Evolutionary conservation across 1,140 invertebrate genomes (phyloP), one percentile per base, ranked within the genome.

Genomic region (Lineus longissimus): DNA sequence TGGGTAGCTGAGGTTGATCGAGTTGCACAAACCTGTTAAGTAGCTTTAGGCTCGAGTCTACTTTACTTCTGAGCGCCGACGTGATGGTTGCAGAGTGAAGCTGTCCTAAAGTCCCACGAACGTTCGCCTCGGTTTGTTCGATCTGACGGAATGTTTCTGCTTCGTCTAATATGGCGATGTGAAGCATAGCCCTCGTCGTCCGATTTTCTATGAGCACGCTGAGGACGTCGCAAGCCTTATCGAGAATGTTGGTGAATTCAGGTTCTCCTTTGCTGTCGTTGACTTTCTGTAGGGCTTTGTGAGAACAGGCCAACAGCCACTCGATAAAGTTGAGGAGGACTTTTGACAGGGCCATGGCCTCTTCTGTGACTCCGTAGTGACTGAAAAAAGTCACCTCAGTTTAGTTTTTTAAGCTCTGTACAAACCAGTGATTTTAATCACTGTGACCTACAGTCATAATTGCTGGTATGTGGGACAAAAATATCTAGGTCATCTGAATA

Each of bases 151-250:
- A 76, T 9, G 69, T 72, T 41, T 77, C 75, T 55, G 69, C 64
- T 64, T 81, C 81, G 63, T 84, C 83, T 33, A 75, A 66, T 64
- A 76, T 79, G 0, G 81, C 82, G 45, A 84, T 75, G 67, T 81
- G 80, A 36, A 84, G 59, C 30, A 84, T 67, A 45, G 81, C 73
- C 51, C 76, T 73, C 0, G 83, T 68, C 55, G 82, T 80, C 9
- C 73, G 66, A 9, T 80, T 74, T 23, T 72, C 72, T 30, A 77
- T 69, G 40, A 83, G 76, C 51, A 71, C 77, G 36, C 72, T 72
- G 2, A 83, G 65, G 2, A 81, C 72, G 22, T 76, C 72, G 68
- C 75, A 76, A 25, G 78, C 71, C 59, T 76, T 76, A 43, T 81
- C 78, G 30, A 83, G 76, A 51, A 83, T 82, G 41, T 66, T 72